These are phyloP conservation scores for Oreochromis grahami DNA, from an alignment of 2,797 vertebrate genomes.

Conservation along the genomic window DNA sequence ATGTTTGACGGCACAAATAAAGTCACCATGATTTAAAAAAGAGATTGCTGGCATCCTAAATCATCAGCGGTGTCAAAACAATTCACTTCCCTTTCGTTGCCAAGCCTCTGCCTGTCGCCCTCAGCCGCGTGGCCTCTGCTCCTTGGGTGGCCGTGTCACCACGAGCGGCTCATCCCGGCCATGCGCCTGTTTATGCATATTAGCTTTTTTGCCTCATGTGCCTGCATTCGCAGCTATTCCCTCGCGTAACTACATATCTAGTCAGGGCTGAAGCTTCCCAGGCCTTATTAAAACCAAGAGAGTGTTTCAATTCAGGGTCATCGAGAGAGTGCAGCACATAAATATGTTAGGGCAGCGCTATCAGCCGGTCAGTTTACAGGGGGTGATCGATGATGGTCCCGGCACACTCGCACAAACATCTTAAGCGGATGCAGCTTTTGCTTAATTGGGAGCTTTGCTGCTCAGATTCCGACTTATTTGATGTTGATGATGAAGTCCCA, in stretches of 20 bases:
- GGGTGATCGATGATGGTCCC: conserved; percentile 80
- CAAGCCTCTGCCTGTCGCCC: conserved; percentile 43
- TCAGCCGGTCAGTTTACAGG: conserved; percentile 72
- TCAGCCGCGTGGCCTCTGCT: conserved; percentile 9
- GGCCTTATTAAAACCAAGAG: conserved; percentile 75
- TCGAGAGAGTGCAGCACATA: conserved; percentile 64
- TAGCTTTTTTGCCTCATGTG: conserved; percentile 74
- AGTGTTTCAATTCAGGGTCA: conserved; percentile 72
- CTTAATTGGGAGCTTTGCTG: conserved; percentile 85
- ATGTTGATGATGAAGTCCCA: conserved; percentile 79
- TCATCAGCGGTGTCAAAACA: conserved; percentile 78
- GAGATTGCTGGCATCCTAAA: conserved; percentile 66
- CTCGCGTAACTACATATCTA: conserved; percentile 16
- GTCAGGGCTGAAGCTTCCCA: conserved; percentile 41
- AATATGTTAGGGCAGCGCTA: conserved; percentile 76
- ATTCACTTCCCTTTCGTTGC: conserved; percentile 70
- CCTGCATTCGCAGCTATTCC: conserved; percentile 59
- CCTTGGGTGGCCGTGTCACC: conserved; percentile 51
- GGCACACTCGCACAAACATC: conserved; percentile 73
- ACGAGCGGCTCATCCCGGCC: conserved; percentile 59
- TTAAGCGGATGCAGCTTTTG: conserved; percentile 79
- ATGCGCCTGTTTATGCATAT: conserved; percentile 74
- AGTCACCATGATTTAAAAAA: not conserved
- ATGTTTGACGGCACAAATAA: not conserved
- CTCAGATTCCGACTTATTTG: conserved; percentile 68